A percentile compares a stretch with the other conserved stretches of the same genome.
Conservation (phyloP, 2,113 vertebrate species). For the Polypterus senegalus region DNA sequence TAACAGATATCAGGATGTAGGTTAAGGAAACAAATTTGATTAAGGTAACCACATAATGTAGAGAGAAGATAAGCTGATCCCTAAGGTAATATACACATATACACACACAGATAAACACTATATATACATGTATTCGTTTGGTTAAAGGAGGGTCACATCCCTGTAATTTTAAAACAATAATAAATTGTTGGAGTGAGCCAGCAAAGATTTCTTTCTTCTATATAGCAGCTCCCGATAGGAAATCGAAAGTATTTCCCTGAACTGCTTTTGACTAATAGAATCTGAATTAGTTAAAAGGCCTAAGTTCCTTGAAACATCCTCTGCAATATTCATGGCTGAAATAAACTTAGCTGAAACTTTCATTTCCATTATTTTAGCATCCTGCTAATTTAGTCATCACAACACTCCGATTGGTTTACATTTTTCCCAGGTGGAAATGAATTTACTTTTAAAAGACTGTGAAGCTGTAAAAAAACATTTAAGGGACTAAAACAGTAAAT, state of each 20-base stretch:
- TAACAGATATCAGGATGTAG: background rate
- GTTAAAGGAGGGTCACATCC: no score
- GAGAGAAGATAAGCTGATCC: background rate
- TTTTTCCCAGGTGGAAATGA: slow-evolving; percentile 33
- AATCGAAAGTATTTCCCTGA: slow-evolving; percentile 11
- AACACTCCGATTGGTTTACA: slow-evolving; percentile 17
- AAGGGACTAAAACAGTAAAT: slow-evolving; percentile 20
- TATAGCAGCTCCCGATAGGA: background rate
- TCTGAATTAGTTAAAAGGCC: slow-evolving; percentile 51
- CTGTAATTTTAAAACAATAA: no score
- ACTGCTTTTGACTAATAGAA: slow-evolving; percentile 29
- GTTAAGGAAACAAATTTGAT: slow-evolving; percentile 5
- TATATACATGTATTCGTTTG: background rate
- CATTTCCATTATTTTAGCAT: slow-evolving; percentile 44
- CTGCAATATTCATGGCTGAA: slow-evolving; percentile 46
- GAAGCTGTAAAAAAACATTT: slow-evolving; percentile 32
- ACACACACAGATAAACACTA: background rate
- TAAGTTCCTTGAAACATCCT: slow-evolving; percentile 36
- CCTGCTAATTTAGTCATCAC: slow-evolving; percentile 43
- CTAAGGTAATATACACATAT: background rate
- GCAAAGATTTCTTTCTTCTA: background rate
- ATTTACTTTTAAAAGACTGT: slow-evolving; percentile 38
- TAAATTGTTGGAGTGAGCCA: no score
- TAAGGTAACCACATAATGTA: background rate
- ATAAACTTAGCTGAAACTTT: slow-evolving; percentile 41